Base-by-base conservation (phyloP, 2,113 vertebrate genomes). In the Ahaetulla prasina region DNA sequence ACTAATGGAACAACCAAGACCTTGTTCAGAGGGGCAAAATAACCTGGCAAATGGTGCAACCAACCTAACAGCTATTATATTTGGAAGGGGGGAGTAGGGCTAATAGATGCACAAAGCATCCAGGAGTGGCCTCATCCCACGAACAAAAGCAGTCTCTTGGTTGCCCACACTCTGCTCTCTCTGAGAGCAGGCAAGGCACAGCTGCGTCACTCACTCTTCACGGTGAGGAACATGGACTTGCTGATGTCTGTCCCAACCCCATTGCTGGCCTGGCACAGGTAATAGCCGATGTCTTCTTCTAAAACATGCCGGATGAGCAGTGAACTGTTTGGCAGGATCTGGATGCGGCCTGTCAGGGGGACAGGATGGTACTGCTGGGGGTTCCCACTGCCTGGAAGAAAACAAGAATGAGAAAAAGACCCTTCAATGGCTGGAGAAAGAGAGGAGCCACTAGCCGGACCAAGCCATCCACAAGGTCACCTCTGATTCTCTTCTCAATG, bases 171-270 rank as follows among this genome's bases (percentile, higher is more conserved):
- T 20, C 7, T 20, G 30, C n/a, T n/a, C 18, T 53, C 12, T 53
- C 53, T 23, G 4, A 52, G 3, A 39, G 25, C 23, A 22, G 18
- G 47, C 1, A 1, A 0, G 0, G 0, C 2, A 11, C 8, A 0
- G 0, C 0, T 0, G 25, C 1, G 0, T 35, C 80, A 98, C 99
- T 98, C 93, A 99, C 99, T 99, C 96, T 99, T 99, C 47, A 99
- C 99, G 0, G 99, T 99, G 94, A 99, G 99, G 92, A 99, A 98
- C 99, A 99, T 99, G 97, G 99, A 99, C 97, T 99, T 99, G 99
- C 99, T 99, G 98, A 99, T 99, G 97, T 99, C 99, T 0, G 99
- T 99, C 92, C 99, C 99, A 93, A 99, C 99, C 0, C 99, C 99
- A 0, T 99, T 99, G 98, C 99, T 99, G 96, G 99, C 99, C 97